Percentiles rank a stretch among this genome's conserved stretches.
Evolutionary conservation across 2,113 vertebrate species (phyloP).

Genomic region (Menura novaehollandiae): DNA sequence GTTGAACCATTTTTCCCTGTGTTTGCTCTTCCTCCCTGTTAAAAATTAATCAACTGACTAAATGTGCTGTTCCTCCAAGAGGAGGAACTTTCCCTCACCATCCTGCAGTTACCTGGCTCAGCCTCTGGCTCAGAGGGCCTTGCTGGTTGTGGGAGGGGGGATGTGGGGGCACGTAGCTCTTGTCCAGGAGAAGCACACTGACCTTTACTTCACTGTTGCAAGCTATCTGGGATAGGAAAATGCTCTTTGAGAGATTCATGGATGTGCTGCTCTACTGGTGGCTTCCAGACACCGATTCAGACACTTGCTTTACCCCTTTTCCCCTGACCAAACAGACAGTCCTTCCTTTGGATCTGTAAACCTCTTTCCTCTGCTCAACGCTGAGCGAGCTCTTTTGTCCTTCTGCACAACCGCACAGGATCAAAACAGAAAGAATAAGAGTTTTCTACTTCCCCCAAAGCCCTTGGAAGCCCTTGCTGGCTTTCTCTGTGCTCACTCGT

Average conservation of each 20-base stretch:
- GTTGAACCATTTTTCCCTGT: not conserved
- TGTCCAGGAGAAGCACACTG: not conserved
- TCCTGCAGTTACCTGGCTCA: not conserved
- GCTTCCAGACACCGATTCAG: not conserved
- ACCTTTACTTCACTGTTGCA: not conserved
- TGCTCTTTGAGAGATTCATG: not conserved
- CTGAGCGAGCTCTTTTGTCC: not conserved
- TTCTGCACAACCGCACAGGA: not conserved
- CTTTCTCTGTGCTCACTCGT: not conserved
- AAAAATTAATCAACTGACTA: not conserved
- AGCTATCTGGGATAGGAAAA: not conserved
- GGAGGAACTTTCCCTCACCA: not conserved
- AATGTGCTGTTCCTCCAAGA: not conserved
- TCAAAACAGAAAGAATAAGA: constrained; percentile 17
- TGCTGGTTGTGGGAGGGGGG: accelerated
- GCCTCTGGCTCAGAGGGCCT: not conserved
- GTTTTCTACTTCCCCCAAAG: not conserved
- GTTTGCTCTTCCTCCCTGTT: not conserved
- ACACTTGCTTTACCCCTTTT: not conserved
- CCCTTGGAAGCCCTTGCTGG: constrained; percentile 1
- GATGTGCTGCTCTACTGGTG: not conserved
- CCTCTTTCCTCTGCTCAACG: not conserved
- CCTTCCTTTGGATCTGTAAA: not conserved
- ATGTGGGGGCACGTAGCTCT: not conserved
- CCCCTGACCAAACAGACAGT: accelerated